These are phyloP conservation scores for Crypturellus tataupa DNA, from an alignment of 2,797 vertebrate genomes.

Conservation along the genomic window DNA sequence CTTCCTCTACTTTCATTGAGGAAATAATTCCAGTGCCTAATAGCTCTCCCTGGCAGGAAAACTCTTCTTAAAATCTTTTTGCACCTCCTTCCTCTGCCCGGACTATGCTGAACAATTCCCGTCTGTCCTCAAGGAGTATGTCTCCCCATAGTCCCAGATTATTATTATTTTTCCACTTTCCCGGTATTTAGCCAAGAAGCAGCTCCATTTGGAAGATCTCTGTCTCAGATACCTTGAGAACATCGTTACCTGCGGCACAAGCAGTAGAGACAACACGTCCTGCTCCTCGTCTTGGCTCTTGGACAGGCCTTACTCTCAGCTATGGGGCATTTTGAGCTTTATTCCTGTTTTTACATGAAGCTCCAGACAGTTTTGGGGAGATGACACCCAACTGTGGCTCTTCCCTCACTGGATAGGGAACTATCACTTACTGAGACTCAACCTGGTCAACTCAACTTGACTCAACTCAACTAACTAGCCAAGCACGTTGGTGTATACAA, in stretches of 20 bases:
- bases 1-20: conserved; percentile 69
- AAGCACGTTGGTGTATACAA: not conserved
- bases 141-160: conserved; percentile 50
- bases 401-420: not conserved
- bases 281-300: not conserved
- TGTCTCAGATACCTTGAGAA: conserved; percentile 38
- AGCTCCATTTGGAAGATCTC: conserved; percentile 34
- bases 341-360: not conserved
- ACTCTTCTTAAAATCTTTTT: conserved; percentile 60
- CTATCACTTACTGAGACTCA: no score
- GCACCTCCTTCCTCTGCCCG: conserved; percentile 56
- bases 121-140: conserved; percentile 44
- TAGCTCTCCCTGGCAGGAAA: conserved; percentile 68
- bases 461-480: not conserved
- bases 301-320: not conserved
- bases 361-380: not conserved
- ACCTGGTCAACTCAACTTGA: no score
- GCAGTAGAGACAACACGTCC: not conserved
- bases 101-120: conserved; percentile 6
- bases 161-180: conserved; percentile 64
- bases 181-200: not conserved
- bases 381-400: not conserved
- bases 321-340: not conserved
- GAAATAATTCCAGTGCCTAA: conserved; percentile 71
- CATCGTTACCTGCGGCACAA: conserved; percentile 15